phyloP scores from a whole-genome alignment of 37 sponge, comb jelly and placozoan genomes.

The Eunapius fragilis region DNA sequence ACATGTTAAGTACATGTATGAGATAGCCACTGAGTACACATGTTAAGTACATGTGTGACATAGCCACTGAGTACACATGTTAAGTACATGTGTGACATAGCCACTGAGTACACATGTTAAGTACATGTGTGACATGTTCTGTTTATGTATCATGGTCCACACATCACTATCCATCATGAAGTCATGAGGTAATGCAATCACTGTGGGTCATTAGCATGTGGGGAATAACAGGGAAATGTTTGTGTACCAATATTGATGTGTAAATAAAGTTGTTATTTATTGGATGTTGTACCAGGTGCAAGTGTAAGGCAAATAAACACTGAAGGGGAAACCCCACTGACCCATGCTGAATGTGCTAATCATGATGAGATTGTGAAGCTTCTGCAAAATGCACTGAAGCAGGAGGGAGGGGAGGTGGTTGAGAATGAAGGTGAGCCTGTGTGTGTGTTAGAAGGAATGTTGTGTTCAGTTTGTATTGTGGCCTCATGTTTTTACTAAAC shows the following conservation, averaged over 20 bases:
- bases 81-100: too few species aligned
- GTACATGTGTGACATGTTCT: too few species aligned
- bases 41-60: too few species aligned
- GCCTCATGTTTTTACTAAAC: neutral
- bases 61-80: too few species aligned
- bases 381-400: slow-evolving; percentile 31
- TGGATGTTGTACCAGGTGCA: slow-evolving; percentile 49
- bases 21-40: too few species aligned
- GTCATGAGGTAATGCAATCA: too few species aligned
- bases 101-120: too few species aligned
- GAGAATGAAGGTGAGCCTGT: slow-evolving; percentile 8
- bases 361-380: slow-evolving; percentile 53
- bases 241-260: neutral
- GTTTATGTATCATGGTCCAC: too few species aligned
- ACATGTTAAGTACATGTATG: too few species aligned
- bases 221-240: too few species aligned
- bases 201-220: too few species aligned
- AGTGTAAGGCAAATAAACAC: slow-evolving; percentile 34
- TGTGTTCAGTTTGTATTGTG: neutral
- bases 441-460: neutral
- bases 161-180: too few species aligned
- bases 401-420: slow-evolving; percentile 3
- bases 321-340: slow-evolving; percentile 72
- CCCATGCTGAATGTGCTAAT: slow-evolving; percentile 50
- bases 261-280: neutral